Evolutionary conservation across 2,797 vertebrate genomes (phyloP).

Genomic region (Knipowitschia caucasica): DNA sequence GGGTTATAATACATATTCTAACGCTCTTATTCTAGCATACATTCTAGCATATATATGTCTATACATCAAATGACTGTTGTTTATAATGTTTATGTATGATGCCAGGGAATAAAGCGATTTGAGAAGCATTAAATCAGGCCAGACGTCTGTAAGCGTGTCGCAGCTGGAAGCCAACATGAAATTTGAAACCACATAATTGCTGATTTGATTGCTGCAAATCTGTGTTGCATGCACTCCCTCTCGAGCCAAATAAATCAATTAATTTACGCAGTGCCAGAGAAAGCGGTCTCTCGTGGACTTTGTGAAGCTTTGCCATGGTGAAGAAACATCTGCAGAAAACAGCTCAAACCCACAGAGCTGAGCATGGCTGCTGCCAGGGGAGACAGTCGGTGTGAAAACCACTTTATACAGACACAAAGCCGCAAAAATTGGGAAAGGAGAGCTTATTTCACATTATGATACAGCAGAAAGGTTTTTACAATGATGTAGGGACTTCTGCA

Average conservation of each 20-base stretch:
- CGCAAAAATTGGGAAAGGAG: conserved; percentile 39
- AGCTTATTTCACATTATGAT: conserved; percentile 45
- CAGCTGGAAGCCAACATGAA: conserved; percentile 54
- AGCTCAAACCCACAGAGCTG: conserved; percentile 44
- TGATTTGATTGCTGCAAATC: conserved; percentile 62
- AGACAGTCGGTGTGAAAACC: conserved; percentile 55
- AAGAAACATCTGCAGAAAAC: conserved; percentile 65
- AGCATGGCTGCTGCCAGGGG: conserved; percentile 42
- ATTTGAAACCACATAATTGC: conserved; percentile 66
- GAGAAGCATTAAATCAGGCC: conserved; percentile 40
- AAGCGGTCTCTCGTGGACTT: conserved; percentile 31
- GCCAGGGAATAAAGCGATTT: conserved; percentile 32
- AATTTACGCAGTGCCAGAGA: conserved; percentile 54
- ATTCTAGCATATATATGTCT: conserved; percentile 16
- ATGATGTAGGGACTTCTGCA: conserved; percentile 8
- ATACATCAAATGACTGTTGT: conserved; percentile 22
- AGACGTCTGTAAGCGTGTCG: conserved; percentile 46
- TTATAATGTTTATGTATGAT: conserved; percentile 24
- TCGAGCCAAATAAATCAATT: conserved; percentile 61
- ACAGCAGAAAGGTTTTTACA: conserved; percentile 23
- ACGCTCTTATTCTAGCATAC: conserved; percentile 5
- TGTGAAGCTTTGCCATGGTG: conserved; percentile 43
- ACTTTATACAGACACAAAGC: conserved; percentile 46
- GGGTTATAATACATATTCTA: conserved; percentile 2
- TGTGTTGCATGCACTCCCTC: conserved; percentile 47